Evolutionary conservation across 2,888 invertebrate genomes (phyloP), one percentile per base, ranked within the genome.

Genomic region (Branchipolynoe longqiensis): DNA sequence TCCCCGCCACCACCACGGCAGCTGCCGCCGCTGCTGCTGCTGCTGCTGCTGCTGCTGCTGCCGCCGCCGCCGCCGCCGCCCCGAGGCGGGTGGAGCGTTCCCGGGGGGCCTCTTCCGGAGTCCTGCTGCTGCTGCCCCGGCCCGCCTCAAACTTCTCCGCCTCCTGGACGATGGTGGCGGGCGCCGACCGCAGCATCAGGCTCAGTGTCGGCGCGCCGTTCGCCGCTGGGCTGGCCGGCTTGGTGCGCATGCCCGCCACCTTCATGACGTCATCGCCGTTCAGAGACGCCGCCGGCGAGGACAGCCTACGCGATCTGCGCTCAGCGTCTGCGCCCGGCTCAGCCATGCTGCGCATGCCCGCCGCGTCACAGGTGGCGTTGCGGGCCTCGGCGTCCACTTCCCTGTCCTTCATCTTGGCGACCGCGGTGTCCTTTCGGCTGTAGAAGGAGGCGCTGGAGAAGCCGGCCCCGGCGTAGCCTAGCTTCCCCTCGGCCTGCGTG

Each of bases 321-420:
- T 33, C 73, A 1, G 73, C 31, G 25, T 73, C 73, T 18, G 36
- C n/a, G 18, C 18, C 25, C 31, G 8, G 2, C 28, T 18, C 22
- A 3, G 36, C 73, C 14, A n/a, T 28, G 14, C 40, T 18, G 2
- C 73, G 73, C 38, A 12, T 41, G 31, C 33, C 28, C 3, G 73
- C 31, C 1, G 8, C 28, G 18, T 28, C 31, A 25, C 18, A 4
- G 1, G 78, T 6, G 28, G n/a, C 25, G 78, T 4, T 2, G 28
- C 28, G 28, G 28, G 41, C 78, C 31, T 78, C 48, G 48, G 8
- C n/a, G 48, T 48, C 48, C 12, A 62, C 8, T 6, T 62, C 62
- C 12, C 78, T 25, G 48, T 78, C 78, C 78, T 78, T 78, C 78
- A 78, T 78, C 28, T 78, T 78, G 31, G 25, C 69, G 25, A 62